Base-by-base conservation (phyloP, 2,113 vertebrate genomes). In the Martes martes region DNA sequence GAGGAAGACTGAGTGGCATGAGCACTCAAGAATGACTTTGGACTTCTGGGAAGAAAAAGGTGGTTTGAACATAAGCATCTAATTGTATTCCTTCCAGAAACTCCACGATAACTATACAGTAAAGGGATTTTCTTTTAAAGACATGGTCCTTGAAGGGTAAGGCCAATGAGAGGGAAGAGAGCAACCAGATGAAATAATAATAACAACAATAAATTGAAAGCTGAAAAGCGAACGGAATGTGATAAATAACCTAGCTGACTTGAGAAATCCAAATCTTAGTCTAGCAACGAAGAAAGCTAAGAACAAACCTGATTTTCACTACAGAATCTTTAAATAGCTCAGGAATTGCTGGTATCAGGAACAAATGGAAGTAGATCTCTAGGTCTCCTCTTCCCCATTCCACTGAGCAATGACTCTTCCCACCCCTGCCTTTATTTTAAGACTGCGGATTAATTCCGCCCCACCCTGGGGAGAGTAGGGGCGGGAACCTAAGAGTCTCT, bases 121-220 rank as follows among this genome's bases (percentile, higher is more conserved):
- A 59, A 85, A 71, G 16, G 24, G 15, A 50, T 91, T 85, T 81
- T 76, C 65, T 87, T 90, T 71, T 79, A 39, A 96, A 94, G 86
- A 79, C 28, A 11, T 18, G 2, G 2, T 86, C 65, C 24, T 74
- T 94, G 13, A 61, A 95, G 42, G 55, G 74, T 84, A 67, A 74
- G 42, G 50, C 94, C 28, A 95, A 80, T 89, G 73, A 79, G n/a
- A 94, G 76, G 80, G 95, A 57, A 65, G 88, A 73, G 67, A 39
- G 23, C 59, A 83, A 28, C 8, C 50, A 74, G 3, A 11, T 33
- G 24, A 31, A 11, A 26, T 11, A 76, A 42, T 65, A 74, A 65
- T 10, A 16, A 71, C 21, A 74, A n/a, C 11, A 86, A 50, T 55
- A 87, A 10, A 57, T 28, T 55, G 39, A 92, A 55, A 90, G 11